Evolutionary conservation across 2,888 invertebrate species (phyloP).

Genomic region (Pterobdella sp.): DNA sequence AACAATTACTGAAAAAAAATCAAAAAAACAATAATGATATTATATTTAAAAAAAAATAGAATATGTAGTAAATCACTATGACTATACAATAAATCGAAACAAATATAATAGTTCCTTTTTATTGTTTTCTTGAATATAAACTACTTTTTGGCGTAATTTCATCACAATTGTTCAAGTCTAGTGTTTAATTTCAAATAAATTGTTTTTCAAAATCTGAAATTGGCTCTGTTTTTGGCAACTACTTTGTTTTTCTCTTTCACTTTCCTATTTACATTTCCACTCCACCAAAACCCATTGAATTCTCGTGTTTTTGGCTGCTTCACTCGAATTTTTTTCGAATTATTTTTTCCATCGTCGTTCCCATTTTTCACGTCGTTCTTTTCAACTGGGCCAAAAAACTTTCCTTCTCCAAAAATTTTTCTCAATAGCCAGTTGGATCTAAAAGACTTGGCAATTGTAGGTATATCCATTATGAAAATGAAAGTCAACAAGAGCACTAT

Average conservation of each 20-base stretch:
- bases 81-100: too few species aligned
- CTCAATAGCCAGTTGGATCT: background rate
- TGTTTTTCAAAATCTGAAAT: too few species aligned
- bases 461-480: constrained; percentile 23
- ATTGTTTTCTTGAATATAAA: too few species aligned
- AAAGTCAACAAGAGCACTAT: constrained; percentile 20
- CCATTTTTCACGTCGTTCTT: background rate
- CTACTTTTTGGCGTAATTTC: too few species aligned
- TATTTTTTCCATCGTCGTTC: background rate
- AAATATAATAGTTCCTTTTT: too few species aligned
- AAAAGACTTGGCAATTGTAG: constrained; percentile 7
- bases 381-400: background rate
- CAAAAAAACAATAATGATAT: too few species aligned
- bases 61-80: too few species aligned
- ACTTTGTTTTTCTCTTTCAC: background rate
- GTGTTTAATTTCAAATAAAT: too few species aligned
- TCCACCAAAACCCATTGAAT: constrained; percentile 16
- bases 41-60: too few species aligned
- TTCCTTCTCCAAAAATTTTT: constrained; percentile 4
- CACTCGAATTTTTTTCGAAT: background rate
- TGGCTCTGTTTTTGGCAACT: background rate
- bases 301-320: background rate
- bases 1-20: too few species aligned
- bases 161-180: too few species aligned
- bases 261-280: background rate